These are phyloP conservation scores for Anisognathus igniventris DNA, from an alignment of 2,797 vertebrate genomes.

Conservation along the genomic window DNA sequence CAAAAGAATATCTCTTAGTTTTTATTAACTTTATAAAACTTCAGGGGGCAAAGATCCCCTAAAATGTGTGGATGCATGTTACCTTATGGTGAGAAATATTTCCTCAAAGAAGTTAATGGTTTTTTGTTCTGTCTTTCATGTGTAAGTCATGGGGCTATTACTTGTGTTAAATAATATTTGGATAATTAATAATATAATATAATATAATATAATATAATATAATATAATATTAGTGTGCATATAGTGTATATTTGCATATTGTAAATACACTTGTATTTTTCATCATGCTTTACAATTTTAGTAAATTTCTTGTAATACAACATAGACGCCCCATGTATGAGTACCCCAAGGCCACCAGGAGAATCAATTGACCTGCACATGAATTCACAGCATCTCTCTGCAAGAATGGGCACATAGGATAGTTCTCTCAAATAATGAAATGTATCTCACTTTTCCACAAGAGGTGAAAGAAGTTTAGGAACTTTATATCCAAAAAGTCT, in stretches of 20 bases:
- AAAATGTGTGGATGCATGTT: background rate
- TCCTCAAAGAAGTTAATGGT: background rate
- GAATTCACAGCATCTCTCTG: background rate
- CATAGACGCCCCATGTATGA: background rate
- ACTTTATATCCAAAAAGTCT: background rate
- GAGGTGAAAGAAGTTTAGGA: background rate
- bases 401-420: background rate
- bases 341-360: background rate
- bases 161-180: background rate
- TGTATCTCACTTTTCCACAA: background rate
- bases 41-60: background rate
- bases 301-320: background rate
- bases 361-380: background rate
- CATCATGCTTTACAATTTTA: background rate
- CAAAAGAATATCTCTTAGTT: background rate
- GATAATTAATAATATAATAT: too few relatives aligned
- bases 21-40: background rate
- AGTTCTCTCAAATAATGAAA: background rate
- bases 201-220: too few relatives aligned
- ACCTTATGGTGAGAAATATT: background rate
- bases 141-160: background rate
- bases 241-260: background rate
- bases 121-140: background rate
- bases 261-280: background rate
- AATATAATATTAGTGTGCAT: background rate